Conservation (phyloP, 1,140 invertebrate genomes). For the Drosophila biarmipes region DNA sequence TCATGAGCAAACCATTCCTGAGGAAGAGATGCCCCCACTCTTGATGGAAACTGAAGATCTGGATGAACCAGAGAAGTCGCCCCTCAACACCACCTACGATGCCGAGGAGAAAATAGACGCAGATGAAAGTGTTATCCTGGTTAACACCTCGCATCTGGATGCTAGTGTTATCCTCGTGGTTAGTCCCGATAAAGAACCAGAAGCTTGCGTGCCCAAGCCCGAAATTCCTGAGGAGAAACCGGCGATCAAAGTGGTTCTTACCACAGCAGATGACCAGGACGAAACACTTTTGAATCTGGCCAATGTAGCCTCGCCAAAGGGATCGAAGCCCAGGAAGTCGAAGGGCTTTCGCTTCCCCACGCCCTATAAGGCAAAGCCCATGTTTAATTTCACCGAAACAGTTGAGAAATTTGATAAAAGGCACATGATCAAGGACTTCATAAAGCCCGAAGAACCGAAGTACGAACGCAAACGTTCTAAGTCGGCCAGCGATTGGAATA, state of each 20-base stretch:
- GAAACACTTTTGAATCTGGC: constrained; percentile 24
- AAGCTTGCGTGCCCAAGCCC: constrained; percentile 3
- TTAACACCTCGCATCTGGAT: constrained; percentile 5
- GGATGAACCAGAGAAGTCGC: background rate
- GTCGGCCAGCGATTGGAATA: constrained; percentile 35
- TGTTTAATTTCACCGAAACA: constrained; percentile 3
- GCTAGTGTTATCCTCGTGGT: constrained; percentile 5
- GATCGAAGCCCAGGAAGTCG: background rate
- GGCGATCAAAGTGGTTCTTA: constrained; percentile 47
- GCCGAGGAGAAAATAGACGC: constrained; percentile 11
- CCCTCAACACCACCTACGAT: constrained; percentile 56
- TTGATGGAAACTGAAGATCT: constrained; percentile 47
- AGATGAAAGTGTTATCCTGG: constrained; percentile 4
- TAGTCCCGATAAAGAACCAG: constrained; percentile 5
- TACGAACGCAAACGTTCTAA: constrained; percentile 49
- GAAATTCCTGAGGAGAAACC: constrained; percentile 1
- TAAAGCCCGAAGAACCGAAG: background rate
- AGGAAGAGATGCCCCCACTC: constrained; percentile 50
- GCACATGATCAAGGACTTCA: background rate
- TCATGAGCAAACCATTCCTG: background rate
- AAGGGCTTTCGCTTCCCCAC: constrained; percentile 51
- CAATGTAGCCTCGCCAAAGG: background rate
- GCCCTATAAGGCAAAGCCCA: constrained; percentile 28
- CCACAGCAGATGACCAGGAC: constrained; percentile 11
- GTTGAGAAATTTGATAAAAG: background rate